Percentiles rank a stretch among this genome's conserved stretches.
These are phyloP conservation scores for Catostylus mosaicus DNA, from an alignment of 30 jellyfish, hydroid and myxozoan genomes.

Conservation along the genomic window DNA sequence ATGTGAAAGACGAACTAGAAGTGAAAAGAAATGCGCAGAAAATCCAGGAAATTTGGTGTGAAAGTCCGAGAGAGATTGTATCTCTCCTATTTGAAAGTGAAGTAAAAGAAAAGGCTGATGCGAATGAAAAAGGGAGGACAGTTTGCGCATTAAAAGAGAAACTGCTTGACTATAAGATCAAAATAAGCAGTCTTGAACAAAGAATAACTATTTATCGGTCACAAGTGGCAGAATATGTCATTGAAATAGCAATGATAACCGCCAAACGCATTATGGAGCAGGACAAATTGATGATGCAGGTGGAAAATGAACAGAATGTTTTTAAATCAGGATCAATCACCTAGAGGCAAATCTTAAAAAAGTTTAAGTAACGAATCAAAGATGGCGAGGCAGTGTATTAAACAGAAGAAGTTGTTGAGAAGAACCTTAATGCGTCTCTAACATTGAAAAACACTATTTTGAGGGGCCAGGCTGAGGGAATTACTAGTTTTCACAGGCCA, in stretches of 20 bases:
- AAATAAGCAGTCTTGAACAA: not conserved
- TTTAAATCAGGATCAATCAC: not conserved
- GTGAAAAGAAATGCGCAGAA: not conserved
- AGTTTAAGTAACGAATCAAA: not conserved
- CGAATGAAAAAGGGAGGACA: not conserved
- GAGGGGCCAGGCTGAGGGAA: too few relatives aligned
- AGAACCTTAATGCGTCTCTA: not conserved
- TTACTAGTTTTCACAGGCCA: too few relatives aligned
- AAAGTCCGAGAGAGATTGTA: not conserved
- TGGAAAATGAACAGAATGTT: not conserved
- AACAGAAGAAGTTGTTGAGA: not conserved
- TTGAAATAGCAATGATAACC: not conserved
- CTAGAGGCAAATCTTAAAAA: not conserved
- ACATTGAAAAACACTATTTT: too few relatives aligned
- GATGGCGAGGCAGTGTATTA: not conserved
- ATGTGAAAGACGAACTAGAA: not conserved
- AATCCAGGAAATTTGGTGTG: not conserved
- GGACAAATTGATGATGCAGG: not conserved
- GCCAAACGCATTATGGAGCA: not conserved
- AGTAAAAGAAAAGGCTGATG: not conserved
- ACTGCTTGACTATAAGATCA: not conserved
- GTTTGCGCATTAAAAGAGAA: not conserved
- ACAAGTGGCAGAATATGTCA: not conserved
- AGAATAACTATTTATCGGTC: not conserved
- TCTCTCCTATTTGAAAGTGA: not conserved